Percentiles rank a stretch among this genome's conserved stretches.
Conservation (phyloP, 2,888 invertebrate genomes). For the Clunio marinus region DNA sequence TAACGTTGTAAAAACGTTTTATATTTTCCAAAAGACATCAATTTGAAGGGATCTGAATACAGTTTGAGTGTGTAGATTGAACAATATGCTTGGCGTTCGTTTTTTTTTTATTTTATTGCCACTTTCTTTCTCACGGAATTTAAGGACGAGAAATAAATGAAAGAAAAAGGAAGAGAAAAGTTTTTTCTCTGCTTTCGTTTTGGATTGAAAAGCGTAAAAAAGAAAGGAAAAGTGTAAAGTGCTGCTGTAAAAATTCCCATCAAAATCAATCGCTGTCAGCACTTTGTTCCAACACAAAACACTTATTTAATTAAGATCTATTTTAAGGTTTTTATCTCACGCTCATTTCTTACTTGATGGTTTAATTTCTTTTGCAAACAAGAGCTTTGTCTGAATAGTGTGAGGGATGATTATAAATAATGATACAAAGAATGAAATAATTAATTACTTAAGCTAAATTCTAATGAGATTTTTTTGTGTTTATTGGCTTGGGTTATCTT, state of each 20-base stretch:
- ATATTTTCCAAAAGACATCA: slow-evolving; percentile 9
- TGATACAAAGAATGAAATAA: no score
- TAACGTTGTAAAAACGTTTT: slow-evolving; percentile 35
- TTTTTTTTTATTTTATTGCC: neutral
- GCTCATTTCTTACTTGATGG: no score
- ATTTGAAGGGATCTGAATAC: slow-evolving; percentile 1
- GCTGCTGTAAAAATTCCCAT: slow-evolving; percentile 24
- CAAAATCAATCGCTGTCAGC: slow-evolving; percentile 28
- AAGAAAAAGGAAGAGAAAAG: neutral
- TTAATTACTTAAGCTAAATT: no score
- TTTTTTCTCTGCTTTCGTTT: no score
- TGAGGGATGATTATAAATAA: no score
- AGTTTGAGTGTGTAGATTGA: slow-evolving; percentile 5
- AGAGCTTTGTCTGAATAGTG: no score
- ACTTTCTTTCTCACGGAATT: neutral
- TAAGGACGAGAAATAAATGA: neutral
- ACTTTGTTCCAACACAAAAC: neutral
- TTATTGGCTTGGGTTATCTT: no score
- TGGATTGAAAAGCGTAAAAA: neutral
- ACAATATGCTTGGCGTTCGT: slow-evolving; percentile 19
- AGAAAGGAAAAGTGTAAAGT: neutral
- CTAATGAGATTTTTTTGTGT: no score
- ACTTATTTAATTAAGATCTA: slow-evolving; percentile 21
- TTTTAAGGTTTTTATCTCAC: no score
- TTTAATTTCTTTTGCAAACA: no score